phyloP scores from a whole-genome alignment of 2,797 vertebrate genomes.

The Dryobates pubescens region DNA sequence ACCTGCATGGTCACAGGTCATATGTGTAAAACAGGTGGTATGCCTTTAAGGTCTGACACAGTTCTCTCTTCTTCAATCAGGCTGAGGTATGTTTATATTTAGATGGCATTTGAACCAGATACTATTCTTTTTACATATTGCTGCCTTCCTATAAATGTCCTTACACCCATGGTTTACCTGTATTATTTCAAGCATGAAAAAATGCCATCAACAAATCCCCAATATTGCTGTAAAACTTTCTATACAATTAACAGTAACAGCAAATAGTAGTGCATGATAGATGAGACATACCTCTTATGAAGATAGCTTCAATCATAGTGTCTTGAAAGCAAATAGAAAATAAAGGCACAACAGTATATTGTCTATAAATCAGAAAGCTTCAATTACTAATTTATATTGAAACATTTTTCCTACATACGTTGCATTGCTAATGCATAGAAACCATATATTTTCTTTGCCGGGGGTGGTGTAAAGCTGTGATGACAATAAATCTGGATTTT shows the following conservation, averaged over 20 bases:
- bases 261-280: neutral
- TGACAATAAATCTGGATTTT: constrained; percentile 21
- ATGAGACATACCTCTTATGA: neutral
- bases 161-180: neutral
- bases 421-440: constrained; percentile 17
- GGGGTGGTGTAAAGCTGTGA: neutral
- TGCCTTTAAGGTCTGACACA: neutral
- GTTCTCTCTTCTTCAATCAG: neutral
- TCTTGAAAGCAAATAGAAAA: neutral
- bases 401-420: neutral
- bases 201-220: rapidly evolving
- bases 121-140: neutral
- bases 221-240: neutral
- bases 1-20: neutral
- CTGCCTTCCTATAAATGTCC: neutral
- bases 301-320: neutral
- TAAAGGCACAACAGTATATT: neutral
- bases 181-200: neutral
- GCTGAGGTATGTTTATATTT: neutral
- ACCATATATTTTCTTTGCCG: constrained; percentile 19
- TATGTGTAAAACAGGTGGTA: neutral
- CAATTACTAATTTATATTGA: constrained; percentile 25
- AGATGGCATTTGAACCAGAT: neutral
- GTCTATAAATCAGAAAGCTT: neutral
- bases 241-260: neutral